Evolutionary conservation across 2,888 invertebrate genomes (phyloP), one percentile per base, ranked within the genome.

Genomic region (Troides oblongomaculatus): DNA sequence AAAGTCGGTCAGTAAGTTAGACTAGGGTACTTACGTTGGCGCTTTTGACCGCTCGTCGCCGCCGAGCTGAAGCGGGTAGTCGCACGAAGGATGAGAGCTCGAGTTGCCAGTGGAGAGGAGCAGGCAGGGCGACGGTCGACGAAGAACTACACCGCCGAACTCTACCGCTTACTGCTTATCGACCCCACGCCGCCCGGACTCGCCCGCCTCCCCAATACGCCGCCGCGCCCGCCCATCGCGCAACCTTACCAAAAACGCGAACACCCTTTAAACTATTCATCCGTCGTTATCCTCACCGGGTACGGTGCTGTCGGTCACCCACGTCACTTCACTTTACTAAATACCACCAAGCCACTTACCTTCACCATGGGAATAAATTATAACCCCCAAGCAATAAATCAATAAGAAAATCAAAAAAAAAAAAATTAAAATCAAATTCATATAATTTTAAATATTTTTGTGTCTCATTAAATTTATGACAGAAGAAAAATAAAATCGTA

Each of bases 221-320:
- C 83, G 81, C 84, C 80, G 77, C 81, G 79, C 85, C 84, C 84
- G 81, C 84, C 81, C 77, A 77, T 79, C 83, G 85, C 89, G 85
- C 87, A 84, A 82, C 83, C 73, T 83, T 87, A 84, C 88, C 88
- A 79, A 89, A 90, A 87, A 83, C 39, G 84, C 82, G 79, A 84
- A 81, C 79, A 85, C 80, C 81, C 81, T 85, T 87, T 86, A 87
- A 77, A 87, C 86, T 87, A 87, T 89, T 89, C 84, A 87, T 87
- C 86, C 82, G 79, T 85, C 83, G 86, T 87, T 87, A 85, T 85
- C 82, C 81, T 70, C 79, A 72, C 73, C 75, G 75, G 30, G 30
- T 5, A 79, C 76, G 73, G 77, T 71, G 56, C 79, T 80, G 86
- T 86, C 85, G 82, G 86, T 85, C 81, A 64, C 39, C 78, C 84